Evolutionary conservation across 2,113 vertebrate species (phyloP).

Genomic region (Cettia cetti): DNA sequence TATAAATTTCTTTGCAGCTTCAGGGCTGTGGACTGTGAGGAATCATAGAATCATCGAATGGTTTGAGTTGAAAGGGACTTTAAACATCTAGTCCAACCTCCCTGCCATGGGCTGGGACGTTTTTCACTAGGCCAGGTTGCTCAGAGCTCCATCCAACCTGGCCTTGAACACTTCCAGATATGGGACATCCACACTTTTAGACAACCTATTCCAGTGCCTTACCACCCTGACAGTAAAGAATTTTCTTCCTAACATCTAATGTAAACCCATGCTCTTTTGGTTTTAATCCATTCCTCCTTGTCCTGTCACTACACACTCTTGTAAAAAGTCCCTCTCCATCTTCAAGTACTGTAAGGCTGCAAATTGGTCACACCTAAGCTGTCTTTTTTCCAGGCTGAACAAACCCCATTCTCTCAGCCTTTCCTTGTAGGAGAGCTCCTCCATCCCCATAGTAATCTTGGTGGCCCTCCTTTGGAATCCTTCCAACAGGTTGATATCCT

Average conservation of each 20-base stretch:
- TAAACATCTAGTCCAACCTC: neutral
- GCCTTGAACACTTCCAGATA: neutral
- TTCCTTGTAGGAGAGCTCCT: neutral
- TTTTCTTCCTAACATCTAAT: neutral
- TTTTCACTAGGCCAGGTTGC: neutral
- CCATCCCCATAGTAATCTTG: neutral
- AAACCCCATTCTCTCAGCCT: neutral
- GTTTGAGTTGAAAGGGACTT: neutral
- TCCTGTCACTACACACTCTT: neutral
- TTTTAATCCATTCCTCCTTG: neutral
- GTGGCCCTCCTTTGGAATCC: neutral
- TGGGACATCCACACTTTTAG: neutral
- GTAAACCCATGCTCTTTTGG: neutral
- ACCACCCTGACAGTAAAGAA: neutral
- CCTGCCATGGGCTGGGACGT: neutral
- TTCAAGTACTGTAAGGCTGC: neutral
- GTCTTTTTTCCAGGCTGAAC: neutral
- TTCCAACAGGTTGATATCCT: neutral
- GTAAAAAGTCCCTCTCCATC: neutral
- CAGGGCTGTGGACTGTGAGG: neutral
- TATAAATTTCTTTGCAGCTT: neutral
- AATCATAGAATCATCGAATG: accelerated
- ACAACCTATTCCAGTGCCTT: neutral
- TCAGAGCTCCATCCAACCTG: neutral
- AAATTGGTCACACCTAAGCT: neutral